Conservation (phyloP, 2,888 invertebrate species). For the Rosalia funebris region DNA sequence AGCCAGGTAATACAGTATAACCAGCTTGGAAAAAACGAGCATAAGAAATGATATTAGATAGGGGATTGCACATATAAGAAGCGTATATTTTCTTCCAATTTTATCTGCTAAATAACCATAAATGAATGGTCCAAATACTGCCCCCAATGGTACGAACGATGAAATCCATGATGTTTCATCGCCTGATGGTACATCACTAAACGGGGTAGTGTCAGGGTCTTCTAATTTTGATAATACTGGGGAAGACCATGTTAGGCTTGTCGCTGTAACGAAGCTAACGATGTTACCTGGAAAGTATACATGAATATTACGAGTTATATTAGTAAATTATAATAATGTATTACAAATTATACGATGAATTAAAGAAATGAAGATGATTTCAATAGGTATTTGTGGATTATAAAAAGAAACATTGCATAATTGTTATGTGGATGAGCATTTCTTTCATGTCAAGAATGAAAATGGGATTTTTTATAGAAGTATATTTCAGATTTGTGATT, state of each 20-base stretch:
- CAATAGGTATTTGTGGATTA: too few relatives aligned
- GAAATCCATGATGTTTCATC: constrained; percentile 66
- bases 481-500: too few relatives aligned
- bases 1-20: constrained; percentile 68
- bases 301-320: too few relatives aligned
- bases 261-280: constrained; percentile 31
- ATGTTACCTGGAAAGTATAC: constrained; percentile 29
- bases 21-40: constrained; percentile 67
- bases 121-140: constrained; percentile 70
- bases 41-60: constrained; percentile 78
- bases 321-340: too few relatives aligned
- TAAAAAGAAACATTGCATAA: too few relatives aligned
- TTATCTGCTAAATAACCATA: constrained; percentile 74
- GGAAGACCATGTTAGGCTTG: constrained; percentile 61
- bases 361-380: too few relatives aligned
- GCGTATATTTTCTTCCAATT: constrained; percentile 74
- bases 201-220: constrained; percentile 53
- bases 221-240: constrained; percentile 43
- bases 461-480: too few relatives aligned
- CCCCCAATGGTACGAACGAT: constrained; percentile 60
- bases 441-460: too few relatives aligned
- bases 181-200: constrained; percentile 48
- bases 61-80: constrained; percentile 70
- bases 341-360: too few relatives aligned
- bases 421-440: too few relatives aligned